These are phyloP conservation scores for Muschampia plurimacula DNA, from an alignment of 2,888 invertebrate genomes.

Conservation along the genomic window DNA sequence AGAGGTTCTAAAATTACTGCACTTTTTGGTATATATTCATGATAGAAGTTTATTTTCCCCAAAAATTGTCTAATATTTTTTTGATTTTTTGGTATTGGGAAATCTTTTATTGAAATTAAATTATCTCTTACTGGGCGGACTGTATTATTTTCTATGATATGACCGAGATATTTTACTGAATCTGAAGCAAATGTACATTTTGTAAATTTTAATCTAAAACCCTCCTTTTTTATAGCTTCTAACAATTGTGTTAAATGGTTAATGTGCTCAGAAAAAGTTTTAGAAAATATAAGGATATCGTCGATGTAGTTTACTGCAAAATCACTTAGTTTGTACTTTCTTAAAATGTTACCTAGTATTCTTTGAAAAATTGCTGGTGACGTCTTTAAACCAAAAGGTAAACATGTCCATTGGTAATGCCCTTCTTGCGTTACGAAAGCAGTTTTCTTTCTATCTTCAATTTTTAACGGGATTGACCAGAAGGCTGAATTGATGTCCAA, in stretches of 20 bases:
- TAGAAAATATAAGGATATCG: constrained; percentile 41
- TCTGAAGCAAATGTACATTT: constrained; percentile 45
- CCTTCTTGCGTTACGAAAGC: constrained; percentile 51
- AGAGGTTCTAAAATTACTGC: constrained; percentile 36
- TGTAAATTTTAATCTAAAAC: constrained; percentile 35
- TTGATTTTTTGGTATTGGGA: background rate
- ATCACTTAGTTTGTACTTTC: constrained; percentile 19
- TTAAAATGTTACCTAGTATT: constrained; percentile 33
- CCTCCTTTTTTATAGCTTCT: constrained; percentile 3
- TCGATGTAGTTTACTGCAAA: constrained; percentile 34
- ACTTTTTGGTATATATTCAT: constrained; percentile 23
- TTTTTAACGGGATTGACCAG: constrained; percentile 57
- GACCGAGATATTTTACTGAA: constrained; percentile 41
- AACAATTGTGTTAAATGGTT: background rate
- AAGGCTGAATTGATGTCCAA: constrained; percentile 60
- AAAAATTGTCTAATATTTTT: constrained; percentile 10
- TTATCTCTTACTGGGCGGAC: constrained; percentile 44
- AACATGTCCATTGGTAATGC: constrained; percentile 39
- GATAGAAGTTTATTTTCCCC: constrained; percentile 49
- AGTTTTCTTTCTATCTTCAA: constrained; percentile 54
- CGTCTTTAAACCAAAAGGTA: constrained; percentile 41
- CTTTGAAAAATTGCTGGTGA: constrained; percentile 40
- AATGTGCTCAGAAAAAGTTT: constrained; percentile 28
- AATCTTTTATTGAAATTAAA: constrained; percentile 10
- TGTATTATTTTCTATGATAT: constrained; percentile 45